These are phyloP conservation scores for Nothura maculosa DNA, from an alignment of 2,797 vertebrate genomes.

Conservation along the genomic window DNA sequence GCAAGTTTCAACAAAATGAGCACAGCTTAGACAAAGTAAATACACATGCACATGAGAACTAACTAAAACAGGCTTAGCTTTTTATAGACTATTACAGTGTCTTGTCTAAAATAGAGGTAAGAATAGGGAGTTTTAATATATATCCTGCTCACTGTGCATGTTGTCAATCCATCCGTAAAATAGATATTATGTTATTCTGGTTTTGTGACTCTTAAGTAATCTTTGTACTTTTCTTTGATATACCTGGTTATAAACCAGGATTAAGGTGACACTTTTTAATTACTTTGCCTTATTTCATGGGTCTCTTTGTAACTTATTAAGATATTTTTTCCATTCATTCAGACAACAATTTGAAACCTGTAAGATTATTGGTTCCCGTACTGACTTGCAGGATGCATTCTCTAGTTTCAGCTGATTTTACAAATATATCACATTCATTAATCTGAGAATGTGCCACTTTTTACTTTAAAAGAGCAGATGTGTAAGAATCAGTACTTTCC, in stretches of 20 bases:
- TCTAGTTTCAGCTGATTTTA: not conserved
- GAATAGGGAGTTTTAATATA: slow-evolving; percentile 12
- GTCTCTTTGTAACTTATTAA: not conserved
- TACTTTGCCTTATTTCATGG: not conserved
- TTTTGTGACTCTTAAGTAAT: slow-evolving; percentile 2
- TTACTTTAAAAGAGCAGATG: slow-evolving; percentile 64
- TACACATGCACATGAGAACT: not conserved
- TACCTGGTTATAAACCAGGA: not conserved
- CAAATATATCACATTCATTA: slow-evolving; percentile 19
- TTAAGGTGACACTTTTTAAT: not conserved
- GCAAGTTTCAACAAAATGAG: not conserved
- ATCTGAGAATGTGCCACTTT: not conserved
- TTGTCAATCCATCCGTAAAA: not conserved
- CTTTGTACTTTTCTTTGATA: not conserved
- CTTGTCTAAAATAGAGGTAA: slow-evolving; percentile 21
- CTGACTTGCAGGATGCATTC: not conserved
- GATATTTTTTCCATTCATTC: not conserved
- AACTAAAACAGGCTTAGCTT: not conserved
- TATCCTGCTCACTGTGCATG: not conserved
- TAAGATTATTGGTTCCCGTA: not conserved
- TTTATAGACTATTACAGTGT: not conserved
- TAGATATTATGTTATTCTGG: not conserved
- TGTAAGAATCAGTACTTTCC: not conserved
- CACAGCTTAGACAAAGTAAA: slow-evolving; percentile 2
- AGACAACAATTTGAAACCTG: not conserved